Evolutionary conservation across 2,797 vertebrate species (phyloP), one percentile per base, ranked within the genome.

Genomic region (Nyctalus aviator): DNA sequence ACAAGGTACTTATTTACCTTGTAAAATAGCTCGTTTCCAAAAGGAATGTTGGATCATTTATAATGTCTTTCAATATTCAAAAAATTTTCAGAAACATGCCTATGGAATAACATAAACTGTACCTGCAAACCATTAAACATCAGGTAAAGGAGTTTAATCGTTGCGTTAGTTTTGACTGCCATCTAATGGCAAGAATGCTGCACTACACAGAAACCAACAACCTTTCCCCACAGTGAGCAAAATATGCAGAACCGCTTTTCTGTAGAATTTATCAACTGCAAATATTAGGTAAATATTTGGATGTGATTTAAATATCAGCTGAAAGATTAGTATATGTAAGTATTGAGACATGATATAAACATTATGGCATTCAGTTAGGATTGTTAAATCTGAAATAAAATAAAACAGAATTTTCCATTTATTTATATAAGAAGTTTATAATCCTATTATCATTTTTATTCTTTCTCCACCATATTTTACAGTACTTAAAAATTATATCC

Each of bases 161-260:
- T 87, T 95, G 32, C 32, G 14, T 95, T 96, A 84, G 90, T 75
- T 75, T 93, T 89, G 94, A 94, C 93, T 96, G 94, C 95, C 97
- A 95, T 84, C 97, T 97, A 94, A 71, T 94, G 96, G 96, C 23
- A 50, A 95, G 48, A 94, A 84, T 88, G 57, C 35, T 44, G 23
- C 48, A 92, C 25, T 85, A 12, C 18, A 25, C 25, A 88, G 73
- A 84, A n/a, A 27, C 48, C 27, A 88, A 66, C 21, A 55, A 57
- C 4, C 5, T 83, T 21, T 87, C 46, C 13, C 48, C n/a, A 35
- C 7, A 37, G 35, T 17, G 30, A 81, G 83, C 57, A 75, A 69
- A 78, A 59, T 79, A 81, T 84, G n/a, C 57, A 73, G 53, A 41
- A 37, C n/a, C 32, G 46, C 48, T 89, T 86, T 91, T 79, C 79